Evolutionary conservation across 2,888 invertebrate genomes (phyloP), one percentile per base, ranked within the genome.

Genomic region (Gastrophysa polygoni): DNA sequence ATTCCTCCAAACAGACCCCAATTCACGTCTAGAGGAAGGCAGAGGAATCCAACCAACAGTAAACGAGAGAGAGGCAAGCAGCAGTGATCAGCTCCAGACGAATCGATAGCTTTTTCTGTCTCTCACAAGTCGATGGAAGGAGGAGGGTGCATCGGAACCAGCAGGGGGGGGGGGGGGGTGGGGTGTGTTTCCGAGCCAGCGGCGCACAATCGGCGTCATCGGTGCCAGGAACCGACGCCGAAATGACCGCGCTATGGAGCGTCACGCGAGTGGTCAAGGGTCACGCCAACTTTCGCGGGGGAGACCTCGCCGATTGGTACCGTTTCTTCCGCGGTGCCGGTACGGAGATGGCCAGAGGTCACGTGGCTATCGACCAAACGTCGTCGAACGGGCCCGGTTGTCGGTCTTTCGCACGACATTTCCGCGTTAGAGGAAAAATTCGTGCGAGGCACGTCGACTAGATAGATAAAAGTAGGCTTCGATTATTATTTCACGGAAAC

Each of bases 341-440:
- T 80, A 81, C 81, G 79, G 78, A 73, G 78, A 77, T 81, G 76
- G 79, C 80, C 81, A 81, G 75, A 79, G 81, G 81, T 81, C 81
- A 81, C 79, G 77, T 72, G 73, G 67, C 55, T 75, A 81, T 81
- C 76, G 81, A 81, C 74, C 80, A 80, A 80, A 80, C 80, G 52
- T 6, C 16, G 66, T 57, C 57, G 61, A 61, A 59, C 49, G 56
- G n/a, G 52, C 59, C 57, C 47, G 43, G 51, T 62, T 60, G n/a
- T 17, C 38, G 38, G 20, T 38, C 7, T 64, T 49, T 38, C 49
- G 18, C 51, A 63, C 55, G 59, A 10, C 32, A 32, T 32, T 32
- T 32, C 7, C 7, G 10, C 32, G 32, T n/a, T 38, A 8, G 38
- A 38, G 14, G 14, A 38, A 38, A 52, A 52, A 52, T 34, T 18